Base-by-base conservation (phyloP, 2,113 vertebrate species). In the Elachura formosa region DNA sequence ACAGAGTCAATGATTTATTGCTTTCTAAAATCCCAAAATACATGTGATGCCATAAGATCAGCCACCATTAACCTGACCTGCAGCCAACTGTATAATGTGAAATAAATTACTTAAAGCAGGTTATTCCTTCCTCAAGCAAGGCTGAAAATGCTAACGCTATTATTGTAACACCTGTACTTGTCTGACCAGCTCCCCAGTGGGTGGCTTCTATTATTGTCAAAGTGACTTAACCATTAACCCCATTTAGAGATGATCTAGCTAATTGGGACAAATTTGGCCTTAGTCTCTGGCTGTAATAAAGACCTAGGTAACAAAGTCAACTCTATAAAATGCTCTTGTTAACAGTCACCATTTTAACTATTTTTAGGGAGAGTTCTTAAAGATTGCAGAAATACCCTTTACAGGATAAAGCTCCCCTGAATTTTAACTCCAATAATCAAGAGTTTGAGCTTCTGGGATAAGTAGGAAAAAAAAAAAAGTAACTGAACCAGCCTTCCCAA, bases 151-250 rank as follows among this genome's bases (percentile, higher is more conserved):
- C 67, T 67, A 49, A 74, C 56, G 75, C 2, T 3, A 87, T 96
- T 76, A 93, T 83, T 93, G 0, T 52, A 94, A 91, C 84, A 93
- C 92, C 84, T 92, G 66, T 67, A 69, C 12, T 94, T 22, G 25
- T 79, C 89, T 94, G 87, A 93, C 61, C 85, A 62, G 49, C 40
- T 96, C 46, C 56, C 84, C 82, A 59, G 91, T n/a, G 89, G 58
- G 79, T 64, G 82, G 91, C 58, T 96, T 95, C 93, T 86, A 96
- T 91, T 96, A 95, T 55, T 95, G 90, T 95, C 72, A 80, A 97
- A 97, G 94, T 89, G 66, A 92, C 90, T 91, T 94, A 92, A 95
- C 69, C 67, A 94, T 91, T 93, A 94, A 89, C 76, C 54, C 94
- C 18, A 6, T 93, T 91, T 94, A 94, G 96, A 96, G 86, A 91